Percentiles rank a stretch among this genome's conserved stretches.
Conservation (phyloP, 2,113 vertebrate genomes). For the Ahaetulla prasina region DNA sequence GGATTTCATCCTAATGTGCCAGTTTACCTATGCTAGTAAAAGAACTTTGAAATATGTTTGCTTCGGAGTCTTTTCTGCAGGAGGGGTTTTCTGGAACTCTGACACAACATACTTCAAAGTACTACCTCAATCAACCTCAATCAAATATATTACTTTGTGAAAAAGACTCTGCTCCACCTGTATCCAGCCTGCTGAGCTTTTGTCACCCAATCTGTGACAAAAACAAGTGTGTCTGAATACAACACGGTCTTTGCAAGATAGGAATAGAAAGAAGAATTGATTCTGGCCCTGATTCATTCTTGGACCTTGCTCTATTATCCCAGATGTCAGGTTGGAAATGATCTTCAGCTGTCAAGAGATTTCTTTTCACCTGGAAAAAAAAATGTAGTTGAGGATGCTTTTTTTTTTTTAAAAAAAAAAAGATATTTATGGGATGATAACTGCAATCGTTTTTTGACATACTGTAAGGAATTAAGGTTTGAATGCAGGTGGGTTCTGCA, state of each 20-base stretch:
- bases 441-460: constrained; percentile 62
- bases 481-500: constrained; percentile 61
- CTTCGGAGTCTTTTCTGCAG: too few relatives aligned
- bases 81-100: too few relatives aligned
- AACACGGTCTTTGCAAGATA: background rate
- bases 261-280: background rate
- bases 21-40: too few relatives aligned
- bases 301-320: background rate
- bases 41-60: too few relatives aligned
- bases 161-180: background rate
- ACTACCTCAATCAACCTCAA: background rate
- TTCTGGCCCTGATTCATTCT: background rate
- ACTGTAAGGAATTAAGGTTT: constrained; percentile 57
- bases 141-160: background rate
- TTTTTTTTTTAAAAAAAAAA: background rate
- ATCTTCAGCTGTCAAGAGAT: background rate
- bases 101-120: constrained; percentile 8
- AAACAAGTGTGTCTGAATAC: background rate
- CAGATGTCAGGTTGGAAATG: background rate
- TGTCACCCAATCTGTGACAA: background rate
- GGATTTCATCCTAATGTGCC: too few relatives aligned
- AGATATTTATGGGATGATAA: background rate
- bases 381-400: background rate
- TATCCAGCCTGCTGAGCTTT: constrained; percentile 10
- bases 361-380: fast-evolving